Evolutionary conservation across 2,113 vertebrate genomes (phyloP).

Genomic region (Stigmatopora argus): DNA sequence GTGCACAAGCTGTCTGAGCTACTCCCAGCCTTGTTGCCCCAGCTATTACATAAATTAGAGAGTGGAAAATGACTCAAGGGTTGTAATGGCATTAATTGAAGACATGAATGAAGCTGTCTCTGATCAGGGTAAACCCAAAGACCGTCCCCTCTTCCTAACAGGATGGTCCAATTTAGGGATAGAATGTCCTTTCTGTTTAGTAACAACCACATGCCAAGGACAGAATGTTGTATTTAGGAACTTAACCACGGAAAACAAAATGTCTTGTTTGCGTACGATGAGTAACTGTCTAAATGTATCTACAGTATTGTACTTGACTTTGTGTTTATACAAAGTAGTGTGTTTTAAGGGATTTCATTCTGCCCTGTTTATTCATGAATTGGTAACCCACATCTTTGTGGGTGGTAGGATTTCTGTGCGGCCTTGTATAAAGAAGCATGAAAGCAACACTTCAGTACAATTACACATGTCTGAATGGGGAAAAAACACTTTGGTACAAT

Average conservation of each 20-base stretch:
- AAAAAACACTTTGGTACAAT: not conserved
- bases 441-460: not conserved
- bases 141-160: conserved; percentile 28
- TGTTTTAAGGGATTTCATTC: conserved; percentile 16
- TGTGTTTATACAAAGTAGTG: conserved; percentile 4
- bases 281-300: not conserved
- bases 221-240: conserved; percentile 12
- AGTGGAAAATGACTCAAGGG: conserved; percentile 78
- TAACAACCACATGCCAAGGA: conserved; percentile 11
- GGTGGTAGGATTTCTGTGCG: conserved; percentile 37
- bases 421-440: not conserved
- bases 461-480: not conserved
- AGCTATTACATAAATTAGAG: conserved; percentile 79
- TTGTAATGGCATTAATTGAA: conserved; percentile 70
- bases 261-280: not conserved
- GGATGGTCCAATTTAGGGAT: not conserved
- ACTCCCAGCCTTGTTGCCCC: conserved; percentile 69
- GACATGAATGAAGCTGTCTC: conserved; percentile 68
- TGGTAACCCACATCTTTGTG: conserved; percentile 41
- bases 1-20: conserved; percentile 68
- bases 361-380: conserved; percentile 33
- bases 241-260: conserved; percentile 4
- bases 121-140: conserved; percentile 65
- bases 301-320: conserved; percentile 7
- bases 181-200: conserved; percentile 14